A percentile compares a stretch with the other conserved stretches of the same genome.
These are phyloP conservation scores for Pitangus sulphuratus DNA, from an alignment of 2,797 vertebrate genomes.

Conservation along the genomic window DNA sequence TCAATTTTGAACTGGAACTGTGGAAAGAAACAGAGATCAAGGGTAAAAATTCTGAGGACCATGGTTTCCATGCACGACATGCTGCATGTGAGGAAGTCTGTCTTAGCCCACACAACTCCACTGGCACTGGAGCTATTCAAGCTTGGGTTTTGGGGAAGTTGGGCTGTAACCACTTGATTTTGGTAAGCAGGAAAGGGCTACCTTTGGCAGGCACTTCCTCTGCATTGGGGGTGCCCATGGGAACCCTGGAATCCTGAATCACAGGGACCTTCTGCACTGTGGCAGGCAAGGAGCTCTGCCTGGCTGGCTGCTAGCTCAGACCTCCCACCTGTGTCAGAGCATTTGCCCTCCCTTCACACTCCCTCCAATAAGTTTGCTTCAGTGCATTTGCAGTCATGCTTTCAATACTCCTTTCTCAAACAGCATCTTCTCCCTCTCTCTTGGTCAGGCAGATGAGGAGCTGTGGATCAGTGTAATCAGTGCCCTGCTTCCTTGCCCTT, in stretches of 20 bases:
- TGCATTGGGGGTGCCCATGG: accelerated
- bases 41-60: not conserved
- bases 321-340: not conserved
- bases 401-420: not conserved
- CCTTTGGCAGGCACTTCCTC: not conserved
- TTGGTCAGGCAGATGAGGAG: not conserved
- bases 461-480: not conserved
- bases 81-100: not conserved
- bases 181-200: not conserved
- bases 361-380: not conserved
- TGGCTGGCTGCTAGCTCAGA: not conserved
- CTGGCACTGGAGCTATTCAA: not conserved
- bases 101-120: not conserved
- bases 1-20: not conserved
- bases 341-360: not conserved
- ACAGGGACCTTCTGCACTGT: not conserved
- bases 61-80: not conserved
- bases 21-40: not conserved
- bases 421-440: not conserved
- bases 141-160: not conserved
- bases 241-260: not conserved
- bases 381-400: not conserved
- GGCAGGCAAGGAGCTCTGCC: not conserved
- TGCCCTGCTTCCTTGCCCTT: not conserved
- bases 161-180: not conserved